Percentiles rank a stretch among this genome's conserved stretches.
Conservation (phyloP, 2,797 vertebrate genomes). For the Caiman crocodilus region DNA sequence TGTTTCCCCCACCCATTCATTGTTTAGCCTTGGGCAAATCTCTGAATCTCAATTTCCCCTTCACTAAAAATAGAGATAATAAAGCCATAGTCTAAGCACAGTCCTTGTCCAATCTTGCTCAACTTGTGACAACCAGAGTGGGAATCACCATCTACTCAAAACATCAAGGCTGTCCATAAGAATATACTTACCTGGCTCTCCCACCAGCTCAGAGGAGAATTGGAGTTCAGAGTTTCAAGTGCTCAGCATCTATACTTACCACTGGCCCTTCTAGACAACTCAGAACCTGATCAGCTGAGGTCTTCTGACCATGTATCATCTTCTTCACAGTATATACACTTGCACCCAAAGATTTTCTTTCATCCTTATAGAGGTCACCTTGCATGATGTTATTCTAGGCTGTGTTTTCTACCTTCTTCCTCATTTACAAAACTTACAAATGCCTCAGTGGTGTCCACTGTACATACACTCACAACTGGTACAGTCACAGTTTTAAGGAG, state of each 20-base stretch:
- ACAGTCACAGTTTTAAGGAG: neutral
- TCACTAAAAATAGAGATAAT: neutral
- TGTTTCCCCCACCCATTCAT: neutral
- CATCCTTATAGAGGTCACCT: neutral
- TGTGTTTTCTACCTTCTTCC: neutral
- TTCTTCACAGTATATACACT: neutral
- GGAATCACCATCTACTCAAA: neutral
- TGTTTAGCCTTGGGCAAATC: neutral
- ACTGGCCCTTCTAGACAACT: neutral
- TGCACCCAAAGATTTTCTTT: neutral
- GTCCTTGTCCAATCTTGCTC: neutral
- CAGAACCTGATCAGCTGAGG: neutral
- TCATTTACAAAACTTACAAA: fast-evolving
- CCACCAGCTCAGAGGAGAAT: neutral
- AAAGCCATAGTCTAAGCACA: neutral
- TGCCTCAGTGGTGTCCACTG: fast-evolving
- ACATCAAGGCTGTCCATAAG: neutral
- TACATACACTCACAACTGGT: fast-evolving
- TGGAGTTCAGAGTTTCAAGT: neutral
- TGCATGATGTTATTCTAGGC: neutral
- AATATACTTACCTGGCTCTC: neutral
- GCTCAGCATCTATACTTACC: neutral
- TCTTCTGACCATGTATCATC: neutral
- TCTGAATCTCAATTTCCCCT: neutral
- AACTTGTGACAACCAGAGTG: neutral